phyloP scores from a whole-genome alignment of 2,113 vertebrate species.

The Pluvianellus socialis region DNA sequence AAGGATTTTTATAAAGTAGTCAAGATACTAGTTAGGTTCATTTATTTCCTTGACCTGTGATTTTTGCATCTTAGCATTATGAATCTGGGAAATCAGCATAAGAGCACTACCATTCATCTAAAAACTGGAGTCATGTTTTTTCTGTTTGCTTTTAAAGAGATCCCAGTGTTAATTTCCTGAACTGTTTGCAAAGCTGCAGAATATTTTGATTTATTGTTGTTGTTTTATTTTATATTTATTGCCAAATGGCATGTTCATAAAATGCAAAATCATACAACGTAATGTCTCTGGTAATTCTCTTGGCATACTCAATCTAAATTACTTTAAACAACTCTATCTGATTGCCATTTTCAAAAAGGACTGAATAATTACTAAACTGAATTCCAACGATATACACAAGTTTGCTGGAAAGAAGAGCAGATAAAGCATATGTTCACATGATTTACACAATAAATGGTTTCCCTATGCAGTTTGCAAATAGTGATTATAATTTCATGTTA shows the following conservation, averaged over 20 bases:
- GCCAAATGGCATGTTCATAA: not conserved
- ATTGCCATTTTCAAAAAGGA: not conserved
- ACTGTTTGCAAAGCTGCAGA: not conserved
- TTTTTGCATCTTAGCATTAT: not conserved
- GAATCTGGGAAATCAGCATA: not conserved
- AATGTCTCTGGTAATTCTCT: slow-evolving; percentile 3
- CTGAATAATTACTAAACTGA: not conserved
- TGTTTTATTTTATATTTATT: not conserved
- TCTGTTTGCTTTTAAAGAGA: not conserved
- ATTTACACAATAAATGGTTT: slow-evolving; percentile 5
- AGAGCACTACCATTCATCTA: not conserved
- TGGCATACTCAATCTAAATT: not conserved
- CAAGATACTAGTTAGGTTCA: not conserved
- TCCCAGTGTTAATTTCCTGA: not conserved
- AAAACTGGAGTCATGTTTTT: not conserved
- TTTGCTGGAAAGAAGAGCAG: not conserved
- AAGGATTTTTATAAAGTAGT: not conserved
- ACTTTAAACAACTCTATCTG: not conserved
- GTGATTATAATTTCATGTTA: slow-evolving; percentile 73
- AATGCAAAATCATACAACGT: not conserved
- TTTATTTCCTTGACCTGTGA: not conserved
- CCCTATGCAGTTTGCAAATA: not conserved
- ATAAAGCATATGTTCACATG: slow-evolving; percentile 17
- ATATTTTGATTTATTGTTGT: slow-evolving; percentile 1
- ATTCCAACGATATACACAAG: not conserved